Conservation (phyloP, 2,113 vertebrate species). For the Ophiodon elongatus region DNA sequence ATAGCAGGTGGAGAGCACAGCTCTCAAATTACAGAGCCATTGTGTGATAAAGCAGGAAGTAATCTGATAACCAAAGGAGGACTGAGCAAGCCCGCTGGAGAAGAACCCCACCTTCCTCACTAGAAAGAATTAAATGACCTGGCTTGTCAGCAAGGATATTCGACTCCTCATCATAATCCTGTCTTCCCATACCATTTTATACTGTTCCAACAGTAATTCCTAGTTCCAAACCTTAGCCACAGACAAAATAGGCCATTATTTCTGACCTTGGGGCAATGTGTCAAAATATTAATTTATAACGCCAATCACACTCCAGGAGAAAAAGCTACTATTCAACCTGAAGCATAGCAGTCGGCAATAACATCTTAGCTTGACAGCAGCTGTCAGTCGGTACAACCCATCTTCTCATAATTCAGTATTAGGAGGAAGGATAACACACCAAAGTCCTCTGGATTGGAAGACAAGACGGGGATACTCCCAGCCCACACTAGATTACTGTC, state of each 20-base stretch:
- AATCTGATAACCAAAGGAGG: conserved; percentile 76
- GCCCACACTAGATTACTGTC: conserved; percentile 56
- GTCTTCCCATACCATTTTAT: neutral
- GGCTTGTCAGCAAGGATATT: conserved; percentile 24
- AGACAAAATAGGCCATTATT: neutral
- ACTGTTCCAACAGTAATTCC: neutral
- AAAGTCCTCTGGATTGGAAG: conserved; percentile 25
- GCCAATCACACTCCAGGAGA: neutral
- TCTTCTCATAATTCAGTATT: conserved; percentile 39
- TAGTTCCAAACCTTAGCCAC: neutral
- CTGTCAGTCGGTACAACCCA: conserved; percentile 37
- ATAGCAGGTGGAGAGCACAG: conserved; percentile 71
- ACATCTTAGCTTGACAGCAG: conserved; percentile 23
- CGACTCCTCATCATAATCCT: conserved; percentile 9
- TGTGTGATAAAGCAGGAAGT: conserved; percentile 73
- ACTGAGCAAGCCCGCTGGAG: conserved; percentile 38
- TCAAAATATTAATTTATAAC: neutral
- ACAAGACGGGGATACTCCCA: conserved; percentile 43
- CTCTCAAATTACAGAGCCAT: conserved; percentile 73
- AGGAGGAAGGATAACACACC: conserved; percentile 16
- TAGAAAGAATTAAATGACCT: conserved; percentile 30
- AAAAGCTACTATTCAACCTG: conserved; percentile 18
- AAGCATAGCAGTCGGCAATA: conserved; percentile 11
- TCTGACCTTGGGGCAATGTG: neutral
- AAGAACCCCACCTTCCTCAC: conserved; percentile 48